phyloP scores from a whole-genome alignment of 2,797 vertebrate genomes.

The Myioborus melanocephalus region DNA sequence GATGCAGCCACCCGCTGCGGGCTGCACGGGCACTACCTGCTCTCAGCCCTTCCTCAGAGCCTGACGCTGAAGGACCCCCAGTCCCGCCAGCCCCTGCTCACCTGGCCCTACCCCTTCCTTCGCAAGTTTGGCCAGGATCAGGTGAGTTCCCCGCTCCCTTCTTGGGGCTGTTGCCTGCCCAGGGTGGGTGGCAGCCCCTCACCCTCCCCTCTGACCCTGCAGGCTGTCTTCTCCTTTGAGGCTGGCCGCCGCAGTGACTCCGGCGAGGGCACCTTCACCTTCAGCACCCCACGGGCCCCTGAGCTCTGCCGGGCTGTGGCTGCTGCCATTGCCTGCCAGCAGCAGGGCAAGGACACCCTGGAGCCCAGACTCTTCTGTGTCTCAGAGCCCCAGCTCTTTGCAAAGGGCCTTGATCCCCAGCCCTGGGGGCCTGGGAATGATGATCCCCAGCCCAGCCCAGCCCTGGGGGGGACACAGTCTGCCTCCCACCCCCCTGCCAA shows the following conservation, averaged over 20 bases:
- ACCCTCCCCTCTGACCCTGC: background rate
- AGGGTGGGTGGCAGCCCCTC: background rate
- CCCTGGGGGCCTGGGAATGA: background rate
- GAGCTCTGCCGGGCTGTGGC: constrained; percentile 78
- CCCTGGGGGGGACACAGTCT: background rate
- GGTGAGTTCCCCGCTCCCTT: constrained; percentile 63
- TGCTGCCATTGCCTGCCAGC: constrained; percentile 71
- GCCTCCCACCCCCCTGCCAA: background rate
- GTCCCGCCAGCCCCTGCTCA: constrained; percentile 68
- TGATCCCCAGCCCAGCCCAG: background rate
- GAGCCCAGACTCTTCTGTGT: background rate
- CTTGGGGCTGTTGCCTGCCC: background rate
- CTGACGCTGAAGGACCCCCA: constrained; percentile 72
- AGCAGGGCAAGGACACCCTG: background rate
- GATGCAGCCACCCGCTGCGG: constrained; percentile 80
- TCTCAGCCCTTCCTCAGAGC: constrained; percentile 74
- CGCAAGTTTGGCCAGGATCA: constrained; percentile 87
- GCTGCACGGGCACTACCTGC: constrained; percentile 80
- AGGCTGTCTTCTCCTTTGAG: constrained; percentile 86
- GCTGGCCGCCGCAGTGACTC: constrained; percentile 87
- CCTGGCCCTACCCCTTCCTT: constrained; percentile 86
- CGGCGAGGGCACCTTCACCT: constrained; percentile 85
- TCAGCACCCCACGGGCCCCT: constrained; percentile 73
- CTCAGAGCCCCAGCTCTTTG: background rate
- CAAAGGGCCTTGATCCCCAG: background rate